These are phyloP conservation scores for Megastigmus dorsalis DNA, from an alignment of 2,888 invertebrate genomes.

Conservation along the genomic window DNA sequence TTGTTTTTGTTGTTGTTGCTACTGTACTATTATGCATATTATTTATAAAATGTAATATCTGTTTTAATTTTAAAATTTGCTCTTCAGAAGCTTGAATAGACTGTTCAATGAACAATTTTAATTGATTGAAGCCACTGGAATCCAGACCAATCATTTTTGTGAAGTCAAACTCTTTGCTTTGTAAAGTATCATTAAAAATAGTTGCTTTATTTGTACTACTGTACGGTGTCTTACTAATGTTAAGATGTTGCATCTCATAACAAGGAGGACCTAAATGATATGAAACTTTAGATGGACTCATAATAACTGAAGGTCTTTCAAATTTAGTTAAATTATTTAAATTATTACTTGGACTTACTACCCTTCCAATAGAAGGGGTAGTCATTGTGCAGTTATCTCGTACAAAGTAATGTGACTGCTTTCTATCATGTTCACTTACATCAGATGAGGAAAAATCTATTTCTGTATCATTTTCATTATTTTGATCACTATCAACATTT, in stretches of 20 bases:
- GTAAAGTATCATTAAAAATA: background rate
- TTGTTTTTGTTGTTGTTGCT: background rate
- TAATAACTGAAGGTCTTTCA: conserved; percentile 45
- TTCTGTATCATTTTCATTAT: conserved; percentile 21
- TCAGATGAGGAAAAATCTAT: conserved; percentile 10
- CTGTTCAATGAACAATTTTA: conserved; percentile 41
- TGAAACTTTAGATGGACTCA: conserved; percentile 3
- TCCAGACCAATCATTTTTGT: conserved; percentile 19
- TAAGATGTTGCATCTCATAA: conserved; percentile 27
- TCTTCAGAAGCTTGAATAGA: conserved; percentile 42
- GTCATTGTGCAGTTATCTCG: conserved; percentile 46
- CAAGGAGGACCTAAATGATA: conserved; percentile 4
- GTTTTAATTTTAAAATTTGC: conserved; percentile 32
- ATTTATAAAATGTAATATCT: conserved; percentile 39
- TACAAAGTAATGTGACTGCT: background rate
- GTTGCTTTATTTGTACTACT: background rate
- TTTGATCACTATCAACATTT: background rate
- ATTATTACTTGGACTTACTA: background rate
- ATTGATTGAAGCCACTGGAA: conserved; percentile 1
- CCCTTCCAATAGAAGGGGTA: conserved; percentile 5
- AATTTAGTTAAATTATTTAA: conserved; percentile 3
- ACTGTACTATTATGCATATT: conserved; percentile 1
- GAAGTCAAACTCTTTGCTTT: conserved; percentile 21
- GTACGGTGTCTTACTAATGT: background rate
- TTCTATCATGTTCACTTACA: background rate